Percentiles rank a stretch among this genome's conserved stretches.
phyloP scores from a whole-genome alignment of 2,888 invertebrate genomes.

The Drosophila fulvimacula region DNA sequence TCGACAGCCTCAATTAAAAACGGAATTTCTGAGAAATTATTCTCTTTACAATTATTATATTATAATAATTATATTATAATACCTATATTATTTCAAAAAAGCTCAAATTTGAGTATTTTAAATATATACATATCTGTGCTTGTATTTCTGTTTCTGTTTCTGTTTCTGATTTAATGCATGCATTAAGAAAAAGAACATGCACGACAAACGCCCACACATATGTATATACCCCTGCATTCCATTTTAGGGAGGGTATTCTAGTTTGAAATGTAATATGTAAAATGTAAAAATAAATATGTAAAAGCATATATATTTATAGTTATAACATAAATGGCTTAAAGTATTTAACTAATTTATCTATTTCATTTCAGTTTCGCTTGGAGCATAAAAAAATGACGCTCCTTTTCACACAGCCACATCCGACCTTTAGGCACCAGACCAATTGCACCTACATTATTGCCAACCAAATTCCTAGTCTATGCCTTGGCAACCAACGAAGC shows the following conservation, averaged over 20 bases:
- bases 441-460: constrained; percentile 14
- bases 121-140: neutral
- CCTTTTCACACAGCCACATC: neutral
- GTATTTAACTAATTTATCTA: no score
- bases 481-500: constrained; percentile 58
- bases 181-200: constrained; percentile 7
- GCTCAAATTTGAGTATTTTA: neutral
- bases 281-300: no score
- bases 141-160: neutral
- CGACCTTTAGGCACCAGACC: constrained; percentile 29
- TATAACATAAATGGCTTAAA: no score
- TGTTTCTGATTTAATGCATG: neutral
- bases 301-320: no score
- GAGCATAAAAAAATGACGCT: no score
- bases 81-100: neutral
- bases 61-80: neutral
- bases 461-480: constrained; percentile 37
- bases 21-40: neutral
- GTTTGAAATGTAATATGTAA: no score
- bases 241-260: neutral
- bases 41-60: neutral
- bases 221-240: neutral
- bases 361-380: no score
- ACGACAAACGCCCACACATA: constrained; percentile 17
- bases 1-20: constrained; percentile 1